Evolutionary conservation across 2,888 invertebrate genomes (phyloP), one percentile per base, ranked within the genome.

Genomic region (Apomyelois bistriatella): DNA sequence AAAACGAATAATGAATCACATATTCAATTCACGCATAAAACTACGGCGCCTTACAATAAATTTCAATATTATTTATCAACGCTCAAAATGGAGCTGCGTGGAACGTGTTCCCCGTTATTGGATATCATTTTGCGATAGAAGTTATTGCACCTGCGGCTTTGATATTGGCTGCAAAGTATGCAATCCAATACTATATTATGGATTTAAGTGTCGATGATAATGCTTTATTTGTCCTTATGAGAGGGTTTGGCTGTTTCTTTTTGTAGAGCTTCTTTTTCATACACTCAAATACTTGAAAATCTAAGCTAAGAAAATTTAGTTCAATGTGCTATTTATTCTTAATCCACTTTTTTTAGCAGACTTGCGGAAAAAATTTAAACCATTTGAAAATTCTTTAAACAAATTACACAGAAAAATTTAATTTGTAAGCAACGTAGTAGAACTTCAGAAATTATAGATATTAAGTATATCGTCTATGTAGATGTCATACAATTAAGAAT

Each of bases 91-190:
- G 37, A 48, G 38, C 28, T 41, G 50, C 40, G 22, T 50, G 41
- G 41, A 13, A 15, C 50, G 40, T 40, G 32, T 41, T 42, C 42
- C 17, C 12, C 16, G 35, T 42, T 51, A 51, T 51, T 51, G 42
- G 51, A 42, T 51, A 42, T 51, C 41, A 35, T 40, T 49, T 32
- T 15, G n/a, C 15, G 32, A 40, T 41, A 30, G n/a, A 28, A 50
- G 50, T 32, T 53, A 35, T 53, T 46, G 53, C 50, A 53, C 50
- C 53, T 53, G 53, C 17, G 51, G 43, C 46, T 12, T 10, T 8
- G 48, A 53, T 53, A 53, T 53, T 53, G 48, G 41, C 48, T 53
- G 38, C 40, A 40, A 40, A 40, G 40, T 36, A 37, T 36, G 51
- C 17, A 40, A 16, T 15, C 40, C 10, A 10, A 9, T 7, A 12